These are phyloP conservation scores for Pseudonaja textilis DNA, from an alignment of 2,113 vertebrate species.

Conservation along the genomic window DNA sequence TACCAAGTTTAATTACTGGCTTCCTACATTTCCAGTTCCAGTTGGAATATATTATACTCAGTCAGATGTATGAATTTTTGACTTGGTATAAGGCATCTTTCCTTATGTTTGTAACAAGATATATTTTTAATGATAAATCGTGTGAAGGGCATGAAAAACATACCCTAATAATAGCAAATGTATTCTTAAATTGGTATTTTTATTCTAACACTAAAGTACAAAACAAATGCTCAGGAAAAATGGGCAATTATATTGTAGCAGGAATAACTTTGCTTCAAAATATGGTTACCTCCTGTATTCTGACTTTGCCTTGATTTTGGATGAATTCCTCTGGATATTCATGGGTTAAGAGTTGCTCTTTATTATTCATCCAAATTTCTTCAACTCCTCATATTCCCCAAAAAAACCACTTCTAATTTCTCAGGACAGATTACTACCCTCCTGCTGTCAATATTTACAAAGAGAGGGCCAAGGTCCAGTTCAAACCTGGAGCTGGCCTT, in stretches of 20 bases:
- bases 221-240: neutral
- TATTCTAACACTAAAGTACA: neutral
- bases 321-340: neutral
- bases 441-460: neutral
- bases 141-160: neutral
- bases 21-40: neutral
- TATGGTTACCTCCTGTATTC: neutral
- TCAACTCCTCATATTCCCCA: neutral
- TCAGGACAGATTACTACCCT: neutral
- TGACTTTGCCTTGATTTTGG: neutral
- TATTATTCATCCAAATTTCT: neutral
- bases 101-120: neutral
- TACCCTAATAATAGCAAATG: neutral
- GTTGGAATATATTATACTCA: neutral
- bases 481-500: neutral
- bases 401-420: neutral
- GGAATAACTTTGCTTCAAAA: neutral
- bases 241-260: neutral
- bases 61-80: neutral
- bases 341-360: neutral
- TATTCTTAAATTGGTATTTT: neutral
- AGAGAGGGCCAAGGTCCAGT: neutral
- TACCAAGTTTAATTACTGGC: neutral
- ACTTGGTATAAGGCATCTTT: neutral
- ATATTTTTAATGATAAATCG: neutral